phyloP scores from a whole-genome alignment of 2,888 invertebrate species.

The Diaperis boleti region DNA sequence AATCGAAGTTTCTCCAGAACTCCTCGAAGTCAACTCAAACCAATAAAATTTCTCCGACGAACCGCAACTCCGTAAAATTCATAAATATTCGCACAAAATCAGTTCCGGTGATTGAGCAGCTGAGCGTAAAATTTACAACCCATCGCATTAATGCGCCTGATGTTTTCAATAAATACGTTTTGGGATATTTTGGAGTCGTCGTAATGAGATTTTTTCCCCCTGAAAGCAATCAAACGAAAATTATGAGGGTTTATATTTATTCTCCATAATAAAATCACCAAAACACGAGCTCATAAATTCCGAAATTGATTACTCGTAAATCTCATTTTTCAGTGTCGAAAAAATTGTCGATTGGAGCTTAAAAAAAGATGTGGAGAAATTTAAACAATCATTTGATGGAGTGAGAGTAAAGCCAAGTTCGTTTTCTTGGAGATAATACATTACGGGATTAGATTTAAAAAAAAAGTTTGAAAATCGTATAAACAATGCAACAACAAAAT shows the following conservation, averaged over 20 bases:
- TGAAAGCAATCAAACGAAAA: conserved; percentile 5
- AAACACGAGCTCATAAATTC: conserved; percentile 3
- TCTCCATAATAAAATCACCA: neutral
- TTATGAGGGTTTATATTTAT: conserved; percentile 8
- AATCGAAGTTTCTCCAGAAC: too few relatives aligned
- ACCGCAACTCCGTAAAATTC: conserved; percentile 13
- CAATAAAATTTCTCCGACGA: conserved; percentile 12
- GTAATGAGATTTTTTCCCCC: conserved; percentile 18
- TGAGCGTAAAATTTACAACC: conserved; percentile 28
- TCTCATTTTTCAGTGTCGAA: conserved; percentile 10
- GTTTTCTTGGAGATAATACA: neutral
- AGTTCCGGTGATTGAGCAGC: conserved; percentile 1
- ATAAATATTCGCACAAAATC: conserved; percentile 23
- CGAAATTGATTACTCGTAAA: conserved; percentile 10
- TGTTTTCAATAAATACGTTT: conserved; percentile 27
- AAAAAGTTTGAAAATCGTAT: too few relatives aligned
- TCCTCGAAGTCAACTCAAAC: neutral
- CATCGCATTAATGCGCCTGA: conserved; percentile 26
- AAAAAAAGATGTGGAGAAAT: neutral
- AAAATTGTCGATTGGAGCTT: conserved; percentile 1
- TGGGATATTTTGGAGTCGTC: conserved; percentile 17
- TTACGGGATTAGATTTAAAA: too few relatives aligned
- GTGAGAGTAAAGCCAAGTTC: neutral
- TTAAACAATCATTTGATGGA: neutral
- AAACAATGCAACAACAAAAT: too few relatives aligned